Base-by-base conservation (phyloP, 35 echinoderm and acorn worm species). In the Apostichopus californicus region DNA sequence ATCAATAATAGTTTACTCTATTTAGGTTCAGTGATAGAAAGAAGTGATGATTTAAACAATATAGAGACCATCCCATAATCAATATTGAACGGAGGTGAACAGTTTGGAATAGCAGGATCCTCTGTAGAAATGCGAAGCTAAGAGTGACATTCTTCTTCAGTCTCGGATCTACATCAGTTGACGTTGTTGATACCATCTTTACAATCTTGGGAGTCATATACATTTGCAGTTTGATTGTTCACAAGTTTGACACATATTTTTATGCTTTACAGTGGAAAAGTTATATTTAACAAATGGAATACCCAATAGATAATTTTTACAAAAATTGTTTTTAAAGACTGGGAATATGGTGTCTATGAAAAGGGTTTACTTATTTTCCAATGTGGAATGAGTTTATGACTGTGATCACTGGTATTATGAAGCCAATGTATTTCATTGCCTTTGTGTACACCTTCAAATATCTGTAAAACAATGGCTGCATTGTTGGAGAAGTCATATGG, bases 401-500 rank as follows among this genome's bases (percentile, higher is more conserved):
- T 46, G 34, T 46, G 34, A 46, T 46, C 34, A 46, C 34, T 46
- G 3, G 34, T 20, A 72, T 72, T 20, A 72, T 72, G n/a, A 20
- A 72, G 12, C 12, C 68, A 72, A 20, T 6, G 1, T 72, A 20
- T 72, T 72, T 2, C 1, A 72, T 72, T 14, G 68, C n/a, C 2
- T 20, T 72, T 72, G 12, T 72, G n/a, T 20, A 12, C 12, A 72
- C 68, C 68, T 46, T 46, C 34, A 3, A 46, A 46, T 46, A 46
- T 46, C 34, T 46, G 2, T 46, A 46, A 46, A 18, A 83, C 25
- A 4, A 83, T 83, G 80, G 80, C 80, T 83, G 12, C 80, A 54
- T 54, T 83, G 80, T 17, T 83, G 8, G 80, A 56, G 1, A 83
- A 83, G 55, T 46, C 80, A 55, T 83, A 83, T 83, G 80, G 53